Conservation (phyloP, 2,888 invertebrate genomes). For the Nephrocerus scutellatus region DNA sequence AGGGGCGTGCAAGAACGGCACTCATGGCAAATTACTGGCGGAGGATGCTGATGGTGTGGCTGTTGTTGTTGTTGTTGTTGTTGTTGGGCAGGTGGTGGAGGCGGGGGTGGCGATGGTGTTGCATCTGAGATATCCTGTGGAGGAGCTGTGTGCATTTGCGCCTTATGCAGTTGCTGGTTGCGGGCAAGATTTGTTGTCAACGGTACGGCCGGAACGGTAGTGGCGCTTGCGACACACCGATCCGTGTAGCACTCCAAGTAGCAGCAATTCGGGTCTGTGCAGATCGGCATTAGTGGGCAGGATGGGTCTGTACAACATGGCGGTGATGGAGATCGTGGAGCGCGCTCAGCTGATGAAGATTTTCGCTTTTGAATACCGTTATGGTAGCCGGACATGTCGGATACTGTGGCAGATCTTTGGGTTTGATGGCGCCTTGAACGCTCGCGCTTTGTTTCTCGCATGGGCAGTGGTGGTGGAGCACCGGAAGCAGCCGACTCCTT, state of each 20-base stretch:
- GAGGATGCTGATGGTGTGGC: constrained; percentile 18
- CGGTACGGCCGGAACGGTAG: constrained; percentile 26
- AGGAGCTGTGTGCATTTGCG: constrained; percentile 39
- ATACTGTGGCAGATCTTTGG: constrained; percentile 47
- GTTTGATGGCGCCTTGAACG: constrained; percentile 47
- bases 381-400: constrained; percentile 42
- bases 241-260: constrained; percentile 38
- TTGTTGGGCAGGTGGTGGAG: constrained; percentile 31
- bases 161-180: constrained; percentile 35
- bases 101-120: constrained; percentile 29
- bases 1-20: constrained; percentile 43
- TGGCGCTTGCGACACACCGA: constrained; percentile 25
- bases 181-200: constrained; percentile 37
- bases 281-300: constrained; percentile 45
- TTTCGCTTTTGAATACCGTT: constrained; percentile 38
- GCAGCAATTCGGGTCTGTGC: constrained; percentile 47
- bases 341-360: constrained; percentile 45
- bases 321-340: constrained; percentile 40
- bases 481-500: constrained; percentile 14
- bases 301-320: constrained; percentile 47
- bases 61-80: constrained; percentile 26
- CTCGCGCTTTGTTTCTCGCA: constrained; percentile 37
- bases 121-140: constrained; percentile 33
- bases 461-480: constrained; percentile 15
- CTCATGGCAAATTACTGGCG: constrained; percentile 42